Base-by-base conservation (phyloP, 2,888 invertebrate species). In the Sceliomorpha sp. region DNA sequence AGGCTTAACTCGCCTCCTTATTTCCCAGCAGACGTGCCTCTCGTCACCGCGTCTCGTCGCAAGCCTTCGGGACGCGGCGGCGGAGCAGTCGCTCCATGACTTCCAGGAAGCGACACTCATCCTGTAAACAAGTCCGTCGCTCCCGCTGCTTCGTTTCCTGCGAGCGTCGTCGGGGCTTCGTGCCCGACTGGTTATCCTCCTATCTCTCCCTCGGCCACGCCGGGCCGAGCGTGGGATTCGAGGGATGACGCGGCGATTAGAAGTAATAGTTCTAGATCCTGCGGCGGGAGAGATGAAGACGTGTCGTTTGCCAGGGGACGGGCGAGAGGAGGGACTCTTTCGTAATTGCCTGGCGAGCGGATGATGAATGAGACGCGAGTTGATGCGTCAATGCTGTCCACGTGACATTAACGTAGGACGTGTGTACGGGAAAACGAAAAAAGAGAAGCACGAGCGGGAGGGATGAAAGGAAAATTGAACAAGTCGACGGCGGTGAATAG, bases 1-100 rank as follows among this genome's bases (percentile, higher is more conserved):
- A 68, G 66, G 78, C 81, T 81, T 82, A 85, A 86, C 84, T 86
- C 78, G 82, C 81, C 81, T 84, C 86, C 86, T 86, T 87, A 87
- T 87, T 87, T 87, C 87, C 87, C 87, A 86, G 74, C 80, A 86
- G 87, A 85, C 86, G 78, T 68, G 79, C 78, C 74, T 68, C 71
- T 56, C 72, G 73, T 71, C 72, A 62, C 72, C 60, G 59, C 71
- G 62, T 69, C 31, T 70, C 53, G 9, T n/a, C 12, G 27, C 42
- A 6, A 7, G n/a, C n/a, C 31, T 47, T 29, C 29, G 29, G 58
- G 73, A 71, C 67, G 72, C 70, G 72, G 73, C 72, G 73, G 73
- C 75, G 27, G 20, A 59, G 37, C 53, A 36, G 47, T 53, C 71
- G 60, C 72, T 76, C 73, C 76, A 78, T 84, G 85, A 85, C 85